phyloP scores from a whole-genome alignment of 2,888 invertebrate species.

The Agapostemon virescens region DNA sequence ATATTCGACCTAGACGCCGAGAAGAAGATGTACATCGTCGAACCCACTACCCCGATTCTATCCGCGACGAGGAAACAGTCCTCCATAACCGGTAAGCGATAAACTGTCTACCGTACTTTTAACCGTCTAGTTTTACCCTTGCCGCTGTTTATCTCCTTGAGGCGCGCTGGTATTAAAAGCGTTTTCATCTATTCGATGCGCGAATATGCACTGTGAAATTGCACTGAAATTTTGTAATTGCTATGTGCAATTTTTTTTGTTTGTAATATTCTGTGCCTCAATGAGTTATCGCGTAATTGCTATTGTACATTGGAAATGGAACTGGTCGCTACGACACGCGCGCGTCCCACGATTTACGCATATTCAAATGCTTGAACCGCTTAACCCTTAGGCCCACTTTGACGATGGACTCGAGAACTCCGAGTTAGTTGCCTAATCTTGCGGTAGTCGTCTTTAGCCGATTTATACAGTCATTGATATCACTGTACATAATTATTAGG shows the following conservation, averaged over 20 bases:
- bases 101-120: not conserved
- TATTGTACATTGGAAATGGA: slow-evolving; percentile 3
- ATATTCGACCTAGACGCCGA: slow-evolving; percentile 60
- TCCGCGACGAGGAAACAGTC: slow-evolving; percentile 73
- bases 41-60: slow-evolving; percentile 74
- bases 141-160: not conserved
- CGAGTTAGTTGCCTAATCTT: not conserved
- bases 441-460: not conserved
- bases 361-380: not conserved
- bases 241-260: too few relatives aligned
- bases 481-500: too few relatives aligned
- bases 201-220: too few relatives aligned
- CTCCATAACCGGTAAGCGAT: slow-evolving; percentile 72
- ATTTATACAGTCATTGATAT: too few relatives aligned
- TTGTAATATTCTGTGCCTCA: too few relatives aligned
- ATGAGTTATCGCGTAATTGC: slow-evolving; percentile 7
- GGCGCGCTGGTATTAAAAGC: too few relatives aligned
- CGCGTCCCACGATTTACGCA: slow-evolving; percentile 9
- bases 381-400: not conserved
- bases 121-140: not conserved
- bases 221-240: too few relatives aligned
- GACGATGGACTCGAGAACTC: not conserved
- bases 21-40: slow-evolving; percentile 62
- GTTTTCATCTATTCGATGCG: too few relatives aligned
- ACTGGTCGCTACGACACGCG: slow-evolving; percentile 30